A percentile compares a stretch with the other conserved stretches of the same genome.
Evolutionary conservation across 2,797 vertebrate genomes (phyloP).

Genomic region (Semotilus atromaculatus): DNA sequence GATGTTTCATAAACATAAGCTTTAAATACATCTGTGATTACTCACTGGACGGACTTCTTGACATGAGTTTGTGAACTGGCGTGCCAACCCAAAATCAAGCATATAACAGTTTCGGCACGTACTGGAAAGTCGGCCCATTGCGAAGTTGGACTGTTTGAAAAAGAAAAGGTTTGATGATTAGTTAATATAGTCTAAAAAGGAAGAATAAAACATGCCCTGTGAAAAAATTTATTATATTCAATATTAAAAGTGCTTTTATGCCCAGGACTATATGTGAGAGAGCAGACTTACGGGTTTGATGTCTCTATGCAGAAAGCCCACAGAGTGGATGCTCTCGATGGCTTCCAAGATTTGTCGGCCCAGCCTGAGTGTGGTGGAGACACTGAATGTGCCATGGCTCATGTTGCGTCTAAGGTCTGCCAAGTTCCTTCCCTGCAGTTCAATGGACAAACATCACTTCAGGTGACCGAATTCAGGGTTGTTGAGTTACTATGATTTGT

Average conservation of each 20-base stretch:
- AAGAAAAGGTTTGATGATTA: slow-evolving; percentile 68
- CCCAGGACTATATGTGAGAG: not conserved
- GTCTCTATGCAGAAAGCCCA: slow-evolving; percentile 96
- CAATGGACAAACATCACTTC: slow-evolving; percentile 2
- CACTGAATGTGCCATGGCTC: slow-evolving; percentile 88
- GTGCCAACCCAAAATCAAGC: slow-evolving; percentile 97
- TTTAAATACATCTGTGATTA: slow-evolving; percentile 39
- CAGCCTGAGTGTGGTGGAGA: slow-evolving; percentile 92
- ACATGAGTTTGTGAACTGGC: slow-evolving; percentile 95
- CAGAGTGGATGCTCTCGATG: slow-evolving; percentile 98
- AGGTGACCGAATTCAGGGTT: not conserved
- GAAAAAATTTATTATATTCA: not conserved
- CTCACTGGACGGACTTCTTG: slow-evolving; percentile 91
- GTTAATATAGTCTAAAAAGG: not conserved
- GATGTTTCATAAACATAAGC: not conserved
- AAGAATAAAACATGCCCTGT: not conserved
- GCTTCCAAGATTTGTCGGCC: slow-evolving; percentile 95
- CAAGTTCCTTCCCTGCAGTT: slow-evolving; percentile 89
- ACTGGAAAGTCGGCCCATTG: slow-evolving; percentile 90
- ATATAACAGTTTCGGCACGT: slow-evolving; percentile 97
- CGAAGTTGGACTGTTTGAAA: slow-evolving; percentile 92
- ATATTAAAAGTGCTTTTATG: slow-evolving; percentile 6
- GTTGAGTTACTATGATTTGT: not conserved
- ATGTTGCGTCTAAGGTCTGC: slow-evolving; percentile 95
- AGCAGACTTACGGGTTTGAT: slow-evolving; percentile 92